Evolutionary conservation across 2,888 invertebrate species (phyloP).

Genomic region (Ypsolopha scabrella): DNA sequence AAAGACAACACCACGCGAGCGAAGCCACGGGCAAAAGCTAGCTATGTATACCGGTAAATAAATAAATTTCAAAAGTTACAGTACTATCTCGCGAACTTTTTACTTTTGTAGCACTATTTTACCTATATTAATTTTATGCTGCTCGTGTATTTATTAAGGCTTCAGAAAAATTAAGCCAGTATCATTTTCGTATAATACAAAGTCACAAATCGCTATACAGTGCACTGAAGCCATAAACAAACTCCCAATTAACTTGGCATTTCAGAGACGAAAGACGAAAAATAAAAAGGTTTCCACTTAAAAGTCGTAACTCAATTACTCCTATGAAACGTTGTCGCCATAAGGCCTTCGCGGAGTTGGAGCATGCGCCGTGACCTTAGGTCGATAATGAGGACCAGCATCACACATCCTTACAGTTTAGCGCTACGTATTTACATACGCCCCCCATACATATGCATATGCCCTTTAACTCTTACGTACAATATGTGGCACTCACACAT

Average conservation of each 20-base stretch:
- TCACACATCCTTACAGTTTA: conserved; percentile 66
- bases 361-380: conserved; percentile 71
- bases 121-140: too few species aligned
- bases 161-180: too few species aligned
- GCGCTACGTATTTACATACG: conserved; percentile 67
- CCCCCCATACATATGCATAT: conserved; percentile 59
- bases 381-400: conserved; percentile 71
- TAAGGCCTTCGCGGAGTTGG: conserved; percentile 62
- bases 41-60: too few species aligned
- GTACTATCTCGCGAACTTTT: too few species aligned
- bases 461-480: conserved; percentile 26
- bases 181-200: too few species aligned
- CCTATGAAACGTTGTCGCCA: conserved; percentile 66
- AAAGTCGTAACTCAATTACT: conserved; percentile 70
- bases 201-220: too few species aligned
- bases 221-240: neutral
- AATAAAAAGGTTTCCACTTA: conserved; percentile 41
- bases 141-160: too few species aligned
- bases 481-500: conserved; percentile 4
- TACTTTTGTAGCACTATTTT: too few species aligned
- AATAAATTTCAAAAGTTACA: too few species aligned
- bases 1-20: too few species aligned
- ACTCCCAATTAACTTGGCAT: neutral
- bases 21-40: too few species aligned
- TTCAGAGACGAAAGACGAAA: neutral